Base-by-base conservation (phyloP, 2,888 invertebrate species). In the Drosophila demipolita region DNA sequence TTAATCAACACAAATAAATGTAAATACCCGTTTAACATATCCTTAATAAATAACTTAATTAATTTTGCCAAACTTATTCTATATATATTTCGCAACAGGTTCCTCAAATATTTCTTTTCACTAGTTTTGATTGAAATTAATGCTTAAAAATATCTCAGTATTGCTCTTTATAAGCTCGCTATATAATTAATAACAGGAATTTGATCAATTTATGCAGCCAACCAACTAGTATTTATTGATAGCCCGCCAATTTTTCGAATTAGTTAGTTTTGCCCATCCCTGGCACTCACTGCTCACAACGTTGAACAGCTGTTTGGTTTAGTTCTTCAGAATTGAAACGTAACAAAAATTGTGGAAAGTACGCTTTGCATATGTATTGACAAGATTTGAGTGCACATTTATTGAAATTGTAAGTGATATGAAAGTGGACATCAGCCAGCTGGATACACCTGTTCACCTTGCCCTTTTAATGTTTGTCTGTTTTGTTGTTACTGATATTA, bases 381-480 rank as follows among this genome's bases (percentile, higher is more conserved):
- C 29, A 42, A 63, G 29, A n/a, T 60, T 12, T 42, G 9, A 17
- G 6, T n/a, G n/a, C 38, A 36, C 11, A 17, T 17, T 55, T 26
- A 26, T 66, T 53, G 35, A 42, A 50, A 54, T n/a, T 26, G 65
- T 75, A 33, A 68, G 76, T 68, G 15, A 26, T 40, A 54, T 23
- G 8, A 29, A 40, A 23, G 11, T 12, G 26, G 48, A 50, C 15
- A 62, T 33, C 33, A 45, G 15, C 11, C 5, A 32, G 26, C 32
- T 12, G 35, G 9, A 59, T 11, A 29, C 52, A 66, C 26, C 42
- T 49, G 52, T 62, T 53, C 53, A 75, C 85, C 79, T 79, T 89
- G 88, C 71, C 76, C 83, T 76, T 87, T 76, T 69, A 50, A 70
- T n/a, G n/a, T n/a, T n/a, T n/a, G n/a, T 23, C 32, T 53, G 48